Evolutionary conservation across 2,113 vertebrate genomes (phyloP).

Genomic region (Dasyornis broadbenti): DNA sequence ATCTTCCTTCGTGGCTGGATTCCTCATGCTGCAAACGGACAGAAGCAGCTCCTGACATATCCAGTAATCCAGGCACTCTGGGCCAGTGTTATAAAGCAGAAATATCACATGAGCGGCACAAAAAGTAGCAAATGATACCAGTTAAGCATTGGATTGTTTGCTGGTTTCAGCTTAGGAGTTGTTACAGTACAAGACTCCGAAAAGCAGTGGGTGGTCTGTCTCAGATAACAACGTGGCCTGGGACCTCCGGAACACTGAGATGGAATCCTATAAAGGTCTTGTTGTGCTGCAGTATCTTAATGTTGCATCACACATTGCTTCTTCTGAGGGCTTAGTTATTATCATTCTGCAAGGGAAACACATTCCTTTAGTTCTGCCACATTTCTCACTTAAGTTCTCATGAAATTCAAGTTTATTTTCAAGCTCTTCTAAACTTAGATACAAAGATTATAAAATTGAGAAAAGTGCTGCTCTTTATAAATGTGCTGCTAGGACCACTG

Average conservation of each 20-base stretch:
- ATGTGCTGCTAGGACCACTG: not conserved
- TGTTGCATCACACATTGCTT: not conserved
- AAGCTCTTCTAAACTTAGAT: not conserved
- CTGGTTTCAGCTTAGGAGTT: not conserved
- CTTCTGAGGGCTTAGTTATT: not conserved
- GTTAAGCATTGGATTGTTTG: not conserved
- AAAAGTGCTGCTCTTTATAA: not conserved
- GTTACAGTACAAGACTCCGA: not conserved
- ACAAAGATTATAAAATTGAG: not conserved
- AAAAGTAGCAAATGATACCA: not conserved
- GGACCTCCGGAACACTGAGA: not conserved
- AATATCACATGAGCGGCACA: rapidly evolving
- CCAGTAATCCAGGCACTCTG: not conserved
- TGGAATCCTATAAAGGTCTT: not conserved
- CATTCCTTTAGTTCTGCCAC: not conserved
- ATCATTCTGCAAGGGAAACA: not conserved
- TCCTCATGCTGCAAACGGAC: not conserved
- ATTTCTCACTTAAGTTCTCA: not conserved
- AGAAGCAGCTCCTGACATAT: not conserved
- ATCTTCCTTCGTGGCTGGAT: not conserved
- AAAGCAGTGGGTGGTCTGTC: not conserved
- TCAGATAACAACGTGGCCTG: not conserved
- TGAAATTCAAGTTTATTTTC: not conserved
- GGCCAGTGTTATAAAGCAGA: not conserved
- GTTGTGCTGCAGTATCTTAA: not conserved